A percentile compares a stretch with the other conserved stretches of the same genome.
Evolutionary conservation across 2,888 invertebrate species (phyloP).

Genomic region (Spisula subtruncata): DNA sequence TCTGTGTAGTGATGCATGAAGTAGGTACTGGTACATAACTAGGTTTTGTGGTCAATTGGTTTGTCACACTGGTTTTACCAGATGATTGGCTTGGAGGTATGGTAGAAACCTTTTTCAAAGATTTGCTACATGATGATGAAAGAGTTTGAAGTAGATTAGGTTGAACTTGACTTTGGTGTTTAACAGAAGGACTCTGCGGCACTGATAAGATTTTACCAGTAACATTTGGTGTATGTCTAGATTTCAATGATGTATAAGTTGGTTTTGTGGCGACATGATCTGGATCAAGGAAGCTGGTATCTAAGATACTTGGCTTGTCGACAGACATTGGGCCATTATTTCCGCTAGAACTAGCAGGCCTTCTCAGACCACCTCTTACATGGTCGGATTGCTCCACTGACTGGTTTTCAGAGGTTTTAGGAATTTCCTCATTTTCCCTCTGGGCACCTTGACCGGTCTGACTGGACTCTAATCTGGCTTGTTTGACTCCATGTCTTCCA

Average conservation of each 20-base stretch:
- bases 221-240: not conserved
- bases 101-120: not conserved
- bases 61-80: not conserved
- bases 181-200: not conserved
- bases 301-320: not conserved
- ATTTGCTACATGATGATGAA: not conserved
- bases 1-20: not conserved
- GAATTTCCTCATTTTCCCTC: not conserved
- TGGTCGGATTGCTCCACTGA: not conserved
- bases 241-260: not conserved
- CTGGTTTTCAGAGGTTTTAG: not conserved
- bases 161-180: not conserved
- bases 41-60: not conserved
- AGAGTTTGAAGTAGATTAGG: not conserved
- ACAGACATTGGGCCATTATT: not conserved
- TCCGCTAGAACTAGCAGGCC: not conserved
- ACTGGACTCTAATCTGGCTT: conserved; percentile 59
- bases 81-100: conserved; percentile 30
- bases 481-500: conserved; percentile 61
- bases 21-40: not conserved
- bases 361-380: not conserved
- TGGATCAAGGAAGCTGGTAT: not conserved
- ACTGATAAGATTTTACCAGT: not conserved
- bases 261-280: conserved; percentile 8
- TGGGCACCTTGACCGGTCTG: not conserved